A percentile compares a stretch with the other conserved stretches of the same genome.
phyloP scores from a whole-genome alignment of 2,888 invertebrate species.

The Teinopalpus imperialis region DNA sequence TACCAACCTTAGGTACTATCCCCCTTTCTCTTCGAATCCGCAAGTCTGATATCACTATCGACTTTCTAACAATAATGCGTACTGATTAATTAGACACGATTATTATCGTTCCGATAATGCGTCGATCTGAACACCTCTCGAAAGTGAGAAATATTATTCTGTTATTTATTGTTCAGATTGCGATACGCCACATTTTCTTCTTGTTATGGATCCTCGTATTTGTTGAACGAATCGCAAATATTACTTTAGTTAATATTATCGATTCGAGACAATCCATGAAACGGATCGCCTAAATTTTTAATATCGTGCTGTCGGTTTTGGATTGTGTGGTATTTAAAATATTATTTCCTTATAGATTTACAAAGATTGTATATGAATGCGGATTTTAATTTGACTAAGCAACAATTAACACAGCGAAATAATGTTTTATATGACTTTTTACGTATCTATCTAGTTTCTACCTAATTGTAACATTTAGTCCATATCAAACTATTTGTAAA shows the following conservation, averaged over 20 bases:
- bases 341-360: too few species aligned
- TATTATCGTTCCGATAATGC: constrained; percentile 56
- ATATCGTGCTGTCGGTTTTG: neutral
- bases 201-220: constrained; percentile 34
- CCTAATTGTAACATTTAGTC: too few species aligned
- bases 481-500: too few species aligned
- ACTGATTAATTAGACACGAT: constrained; percentile 78
- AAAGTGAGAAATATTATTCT: constrained; percentile 41
- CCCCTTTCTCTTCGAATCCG: constrained; percentile 69
- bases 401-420: too few species aligned
- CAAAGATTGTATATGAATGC: too few species aligned
- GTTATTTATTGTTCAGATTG: constrained; percentile 32
- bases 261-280: constrained; percentile 2
- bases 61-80: constrained; percentile 75
- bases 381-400: too few species aligned
- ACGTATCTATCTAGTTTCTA: too few species aligned
- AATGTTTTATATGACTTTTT: too few species aligned
- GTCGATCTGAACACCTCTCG: constrained; percentile 39
- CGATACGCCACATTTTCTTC: constrained; percentile 39
- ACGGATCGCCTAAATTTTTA: constrained; percentile 5
- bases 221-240: constrained; percentile 26
- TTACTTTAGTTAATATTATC: neutral
- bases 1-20: constrained; percentile 50
- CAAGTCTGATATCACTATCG: constrained; percentile 52
- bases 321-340: too few species aligned